phyloP scores from a whole-genome alignment of 2,113 vertebrate species.

The Entosphenus tridentatus region DNA sequence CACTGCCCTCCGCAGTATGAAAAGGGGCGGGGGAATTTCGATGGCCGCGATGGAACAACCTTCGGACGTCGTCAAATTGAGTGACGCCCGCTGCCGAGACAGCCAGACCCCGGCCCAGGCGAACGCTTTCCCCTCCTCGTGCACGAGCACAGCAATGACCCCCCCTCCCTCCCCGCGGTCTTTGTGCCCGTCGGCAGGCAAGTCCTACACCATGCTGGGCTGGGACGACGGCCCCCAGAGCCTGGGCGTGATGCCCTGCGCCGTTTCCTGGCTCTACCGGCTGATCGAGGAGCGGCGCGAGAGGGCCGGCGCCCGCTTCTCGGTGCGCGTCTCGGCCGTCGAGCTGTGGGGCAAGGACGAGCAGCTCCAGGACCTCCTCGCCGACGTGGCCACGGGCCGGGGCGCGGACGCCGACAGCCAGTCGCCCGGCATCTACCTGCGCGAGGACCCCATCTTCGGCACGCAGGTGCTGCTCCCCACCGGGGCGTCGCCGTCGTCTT shows the following conservation, averaged over 20 bases:
- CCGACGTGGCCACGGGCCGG: slow-evolving; percentile 80
- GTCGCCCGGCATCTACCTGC: slow-evolving; percentile 93
- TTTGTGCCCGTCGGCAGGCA: slow-evolving; percentile 27
- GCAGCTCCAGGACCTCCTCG: slow-evolving; percentile 68
- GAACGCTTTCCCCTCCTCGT: no score
- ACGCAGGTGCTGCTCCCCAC: slow-evolving; percentile 44
- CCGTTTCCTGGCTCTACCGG: slow-evolving; percentile 98
- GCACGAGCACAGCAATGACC: no score
- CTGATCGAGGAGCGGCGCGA: slow-evolving; percentile 85
- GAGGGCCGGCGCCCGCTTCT: slow-evolving; percentile 86
- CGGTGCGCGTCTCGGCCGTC: slow-evolving; percentile 83
- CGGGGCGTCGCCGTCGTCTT: no score
- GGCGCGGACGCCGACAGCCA: slow-evolving; percentile 58
- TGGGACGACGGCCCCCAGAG: slow-evolving; percentile 78
- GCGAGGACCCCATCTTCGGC: slow-evolving; percentile 90
- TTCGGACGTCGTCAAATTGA: no score
- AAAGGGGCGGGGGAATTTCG: no score
- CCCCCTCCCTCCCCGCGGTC: no score
- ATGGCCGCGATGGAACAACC: no score
- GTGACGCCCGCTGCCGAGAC: no score
- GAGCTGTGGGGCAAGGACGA: slow-evolving; percentile 97
- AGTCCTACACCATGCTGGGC: slow-evolving; percentile 94
- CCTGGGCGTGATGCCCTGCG: slow-evolving; percentile 83
- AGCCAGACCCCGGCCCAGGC: no score
- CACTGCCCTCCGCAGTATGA: no score